Evolutionary conservation across 1,140 invertebrate genomes (phyloP).

Genomic region (Aphaenogaster floridana): DNA sequence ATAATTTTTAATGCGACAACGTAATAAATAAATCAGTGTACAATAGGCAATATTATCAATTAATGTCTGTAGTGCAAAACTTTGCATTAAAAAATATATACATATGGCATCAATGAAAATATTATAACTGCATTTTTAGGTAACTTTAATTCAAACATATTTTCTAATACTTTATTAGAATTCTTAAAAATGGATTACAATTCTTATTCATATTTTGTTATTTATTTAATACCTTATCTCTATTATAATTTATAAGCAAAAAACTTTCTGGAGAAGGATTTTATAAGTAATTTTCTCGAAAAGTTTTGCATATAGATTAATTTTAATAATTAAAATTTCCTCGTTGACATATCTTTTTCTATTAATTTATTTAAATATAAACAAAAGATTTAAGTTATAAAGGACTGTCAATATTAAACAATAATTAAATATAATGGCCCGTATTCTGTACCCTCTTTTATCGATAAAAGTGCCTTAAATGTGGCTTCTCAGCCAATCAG

Average conservation of each 20-base stretch:
- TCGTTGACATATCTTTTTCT: no score
- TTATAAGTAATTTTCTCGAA: not conserved
- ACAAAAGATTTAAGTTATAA: no score
- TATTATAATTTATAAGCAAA: not conserved
- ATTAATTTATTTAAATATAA: no score
- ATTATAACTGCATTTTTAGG: not conserved
- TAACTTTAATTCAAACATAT: not conserved
- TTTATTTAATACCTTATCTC: not conserved
- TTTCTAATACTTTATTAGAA: conserved; percentile 4
- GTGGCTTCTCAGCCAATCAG: no score
- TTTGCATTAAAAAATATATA: not conserved
- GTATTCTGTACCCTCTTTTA: no score
- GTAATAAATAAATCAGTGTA: not conserved
- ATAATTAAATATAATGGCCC: no score
- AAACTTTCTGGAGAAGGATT: not conserved
- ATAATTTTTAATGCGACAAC: not conserved
- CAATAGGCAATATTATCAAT: not conserved
- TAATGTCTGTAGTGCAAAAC: not conserved
- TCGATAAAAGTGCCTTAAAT: no score
- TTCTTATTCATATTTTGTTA: not conserved
- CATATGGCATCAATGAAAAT: not conserved
- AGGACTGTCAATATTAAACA: no score
- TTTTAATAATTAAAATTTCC: no score
- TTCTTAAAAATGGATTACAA: not conserved
- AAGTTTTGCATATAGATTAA: no score